phyloP scores from a whole-genome alignment of 2,888 invertebrate genomes.

The Dicranocentrus wangi region DNA sequence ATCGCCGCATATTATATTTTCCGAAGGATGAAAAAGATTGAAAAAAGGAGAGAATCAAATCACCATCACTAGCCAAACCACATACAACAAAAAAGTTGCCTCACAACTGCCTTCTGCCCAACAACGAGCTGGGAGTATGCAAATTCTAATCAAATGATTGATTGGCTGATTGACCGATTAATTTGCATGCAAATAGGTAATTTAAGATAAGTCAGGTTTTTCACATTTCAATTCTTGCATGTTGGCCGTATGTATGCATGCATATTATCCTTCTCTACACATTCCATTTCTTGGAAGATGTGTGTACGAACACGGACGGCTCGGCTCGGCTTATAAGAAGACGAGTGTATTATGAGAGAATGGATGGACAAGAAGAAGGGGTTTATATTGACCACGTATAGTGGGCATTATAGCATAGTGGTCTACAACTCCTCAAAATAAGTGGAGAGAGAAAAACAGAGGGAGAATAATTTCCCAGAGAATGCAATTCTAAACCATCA shows the following conservation, averaged over 20 bases:
- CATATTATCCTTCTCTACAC: not conserved
- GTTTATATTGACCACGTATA: too few relatives aligned
- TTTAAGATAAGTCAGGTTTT: slow-evolving; percentile 60
- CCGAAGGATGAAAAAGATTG: slow-evolving; percentile 28
- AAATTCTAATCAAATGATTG: slow-evolving; percentile 65
- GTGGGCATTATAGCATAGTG: too few relatives aligned
- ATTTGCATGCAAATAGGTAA: slow-evolving; percentile 66
- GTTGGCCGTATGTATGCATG: not conserved
- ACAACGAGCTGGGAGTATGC: slow-evolving; percentile 55
- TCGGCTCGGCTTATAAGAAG: too few relatives aligned
- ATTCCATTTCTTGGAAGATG: too few relatives aligned
- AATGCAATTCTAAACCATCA: not conserved
- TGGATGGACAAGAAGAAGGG: too few relatives aligned
- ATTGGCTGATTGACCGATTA: slow-evolving; percentile 67
- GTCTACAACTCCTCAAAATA: too few relatives aligned
- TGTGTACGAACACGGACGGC: too few relatives aligned
- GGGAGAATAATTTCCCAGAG: not conserved
- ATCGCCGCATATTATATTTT: too few relatives aligned
- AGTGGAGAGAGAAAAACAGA: too few relatives aligned
- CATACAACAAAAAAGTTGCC: slow-evolving; percentile 42
- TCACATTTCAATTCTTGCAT: slow-evolving; percentile 53
- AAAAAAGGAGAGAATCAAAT: slow-evolving; percentile 44
- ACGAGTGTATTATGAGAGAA: too few relatives aligned
- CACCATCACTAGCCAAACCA: not conserved
- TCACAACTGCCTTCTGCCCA: slow-evolving; percentile 44